Base-by-base conservation (phyloP, 2,888 invertebrate species). In the Enchytraeus crypticus region DNA sequence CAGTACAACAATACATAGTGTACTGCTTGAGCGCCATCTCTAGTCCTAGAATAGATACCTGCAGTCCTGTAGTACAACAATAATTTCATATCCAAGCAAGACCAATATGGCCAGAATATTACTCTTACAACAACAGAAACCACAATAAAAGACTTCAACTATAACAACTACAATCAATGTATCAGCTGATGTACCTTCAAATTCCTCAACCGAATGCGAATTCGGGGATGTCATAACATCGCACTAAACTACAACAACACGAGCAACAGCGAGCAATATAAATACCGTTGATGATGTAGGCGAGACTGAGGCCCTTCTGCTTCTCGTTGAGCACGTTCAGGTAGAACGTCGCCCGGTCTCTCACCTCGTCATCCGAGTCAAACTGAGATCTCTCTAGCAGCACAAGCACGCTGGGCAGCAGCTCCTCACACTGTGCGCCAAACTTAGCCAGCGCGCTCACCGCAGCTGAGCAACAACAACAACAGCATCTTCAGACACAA, bases 391-490 rank as follows among this genome's bases (percentile, higher is more conserved):
- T 72, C 59, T 77, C 72, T 47, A 80, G 70, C 23, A 80, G 69
- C 5, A 91, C 87, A 59, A 86, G 82, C 60, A 99, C 89, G 74
- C 95, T 95, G 11, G 86, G 87, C 59, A 92, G 80, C 51, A 97
- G 81, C 69, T 88, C 88, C 0, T 91, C 92, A 77, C 93, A 92
- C 59, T 90, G 88, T 0, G 97, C 97, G 1, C 97, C 98, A 77
- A 99, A 98, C 77, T 95, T 95, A 0, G 97, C 93, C 71, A 99
- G 85, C 0, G 98, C 95, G 0, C 95, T 90, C 0, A 98, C 97
- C 0, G 98, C 97, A 0, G 98, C 98, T 0, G 74, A n/a, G 38
- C 3, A 46, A 18, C 5, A 26, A 33, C n/a, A n/a, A 5, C 18
- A 8, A 26, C 30, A 18, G 23, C 23, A 49, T 18, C 18, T 11